A percentile compares a stretch with the other conserved stretches of the same genome.
These are phyloP conservation scores for Eidolon helvum DNA, from an alignment of 2,113 vertebrate species.

Conservation along the genomic window DNA sequence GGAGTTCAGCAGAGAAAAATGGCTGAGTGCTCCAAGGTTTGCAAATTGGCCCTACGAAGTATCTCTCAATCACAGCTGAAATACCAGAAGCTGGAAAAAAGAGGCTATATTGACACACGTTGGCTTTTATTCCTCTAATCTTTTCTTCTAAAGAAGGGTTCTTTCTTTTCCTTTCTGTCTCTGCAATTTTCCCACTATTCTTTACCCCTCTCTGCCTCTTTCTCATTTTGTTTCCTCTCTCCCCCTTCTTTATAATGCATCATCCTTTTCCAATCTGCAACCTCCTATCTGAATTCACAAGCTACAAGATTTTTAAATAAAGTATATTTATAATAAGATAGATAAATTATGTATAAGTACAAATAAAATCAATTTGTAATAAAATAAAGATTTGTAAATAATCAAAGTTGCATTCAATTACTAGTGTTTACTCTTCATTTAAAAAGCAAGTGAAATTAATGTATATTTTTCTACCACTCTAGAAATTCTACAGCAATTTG, in stretches of 20 bases:
- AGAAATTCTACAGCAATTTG: slow-evolving; percentile 14
- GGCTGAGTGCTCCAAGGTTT: too few relatives aligned
- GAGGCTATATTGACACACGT: not conserved
- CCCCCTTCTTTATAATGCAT: not conserved
- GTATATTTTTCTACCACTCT: not conserved
- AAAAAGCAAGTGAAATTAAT: not conserved
- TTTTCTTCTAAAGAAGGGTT: not conserved
- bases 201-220: not conserved
- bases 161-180: not conserved
- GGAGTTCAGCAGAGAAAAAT: not conserved
- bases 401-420: not conserved
- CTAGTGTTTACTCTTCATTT: not conserved
- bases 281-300: not conserved
- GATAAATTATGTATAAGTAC: not conserved
- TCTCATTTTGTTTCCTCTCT: not conserved
- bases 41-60: too few relatives aligned
- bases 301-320: not conserved
- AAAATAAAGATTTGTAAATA: not conserved
- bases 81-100: not conserved
- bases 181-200: not conserved
- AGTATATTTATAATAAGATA: not conserved
- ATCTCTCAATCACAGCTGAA: not conserved
- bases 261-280: not conserved
- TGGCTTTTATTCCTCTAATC: not conserved
- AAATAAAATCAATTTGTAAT: not conserved